Conservation (phyloP, 92 coral and sea anemone genomes). For the Paramuricea clavata region DNA sequence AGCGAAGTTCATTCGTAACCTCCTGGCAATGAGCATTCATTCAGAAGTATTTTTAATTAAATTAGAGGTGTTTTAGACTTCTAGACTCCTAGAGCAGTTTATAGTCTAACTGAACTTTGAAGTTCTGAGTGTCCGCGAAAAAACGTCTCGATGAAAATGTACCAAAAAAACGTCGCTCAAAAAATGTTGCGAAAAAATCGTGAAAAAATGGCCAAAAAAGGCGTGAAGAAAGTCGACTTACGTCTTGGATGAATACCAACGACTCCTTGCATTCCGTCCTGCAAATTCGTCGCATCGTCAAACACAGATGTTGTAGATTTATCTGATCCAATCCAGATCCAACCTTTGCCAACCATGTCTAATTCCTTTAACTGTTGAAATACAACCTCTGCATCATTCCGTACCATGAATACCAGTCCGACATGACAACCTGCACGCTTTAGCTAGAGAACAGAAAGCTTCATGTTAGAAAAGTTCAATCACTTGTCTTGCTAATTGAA, state of each 20-base stretch:
- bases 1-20: too few relatives aligned
- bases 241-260: slow-evolving; percentile 91
- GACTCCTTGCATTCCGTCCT: slow-evolving; percentile 96
- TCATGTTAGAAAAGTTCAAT: background rate
- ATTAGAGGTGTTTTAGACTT: too few relatives aligned
- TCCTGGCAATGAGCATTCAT: too few relatives aligned
- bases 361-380: slow-evolving; percentile 98
- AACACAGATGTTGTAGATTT: slow-evolving; percentile 94
- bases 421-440: slow-evolving; percentile 89
- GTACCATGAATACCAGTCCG: slow-evolving; percentile 92
- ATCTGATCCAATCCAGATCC: slow-evolving; percentile 98
- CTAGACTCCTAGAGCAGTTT: too few relatives aligned
- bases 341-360: slow-evolving; percentile 97
- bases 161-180: too few relatives aligned
- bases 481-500: background rate
- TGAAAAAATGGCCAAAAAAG: too few relatives aligned
- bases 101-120: too few relatives aligned
- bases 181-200: too few relatives aligned
- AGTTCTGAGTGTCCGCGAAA: too few relatives aligned
- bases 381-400: slow-evolving; percentile 97
- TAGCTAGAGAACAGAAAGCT: slow-evolving; percentile 62
- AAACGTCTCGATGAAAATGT: too few relatives aligned
- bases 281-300: slow-evolving; percentile 81
- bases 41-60: too few relatives aligned
- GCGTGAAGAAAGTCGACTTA: background rate